Base-by-base conservation (phyloP, 2,888 invertebrate genomes). In the Drosophila diplacantha region DNA sequence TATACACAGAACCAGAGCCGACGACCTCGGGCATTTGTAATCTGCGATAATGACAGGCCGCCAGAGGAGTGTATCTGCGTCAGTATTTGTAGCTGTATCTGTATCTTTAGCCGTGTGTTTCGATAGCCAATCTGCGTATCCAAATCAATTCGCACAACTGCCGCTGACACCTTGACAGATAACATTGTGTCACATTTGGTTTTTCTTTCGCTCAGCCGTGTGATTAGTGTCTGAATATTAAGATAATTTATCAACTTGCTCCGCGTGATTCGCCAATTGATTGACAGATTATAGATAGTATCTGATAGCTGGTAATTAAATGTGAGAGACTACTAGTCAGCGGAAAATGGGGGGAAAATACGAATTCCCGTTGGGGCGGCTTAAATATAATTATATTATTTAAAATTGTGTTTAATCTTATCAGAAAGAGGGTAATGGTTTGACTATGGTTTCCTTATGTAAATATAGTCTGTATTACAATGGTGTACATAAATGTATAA, bases 121-220 rank as follows among this genome's bases (percentile, higher is more conserved):
- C 64, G 62, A 62, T 65, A 55, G 51, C 57, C 58, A 68, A 74
- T 74, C 74, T 68, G 55, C 50, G 63, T 54, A 67, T 68, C 60
- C 37, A 49, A 63, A 71, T 67, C 64, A 50, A 59, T 39, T 59
- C 67, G 69, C 80, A 73, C 77, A 80, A 65, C 70, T 71, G 75
- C 64, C 57, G 56, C 69, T 69, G 77, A 80, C 77, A 78, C 69
- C 65, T 81, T 75, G 78, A 78, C 78, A 81, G 78, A 77, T 78
- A 72, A 73, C 74, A 66, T 68, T 67, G 73, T 62, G 65, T 46
- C 59, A 52, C 57, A 57, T 60, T 61, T 54, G 59, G 34, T 52
- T 65, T 38, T 65, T 64, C 37, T 26, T 54, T 29, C 37, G 43
- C 52, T 52, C 38, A 51, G 37, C 52, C 20, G 16, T 63, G 63